Evolutionary conservation across 2,888 invertebrate genomes (phyloP), one percentile per base, ranked within the genome.

Genomic region (Cataglyphis albicans): DNA sequence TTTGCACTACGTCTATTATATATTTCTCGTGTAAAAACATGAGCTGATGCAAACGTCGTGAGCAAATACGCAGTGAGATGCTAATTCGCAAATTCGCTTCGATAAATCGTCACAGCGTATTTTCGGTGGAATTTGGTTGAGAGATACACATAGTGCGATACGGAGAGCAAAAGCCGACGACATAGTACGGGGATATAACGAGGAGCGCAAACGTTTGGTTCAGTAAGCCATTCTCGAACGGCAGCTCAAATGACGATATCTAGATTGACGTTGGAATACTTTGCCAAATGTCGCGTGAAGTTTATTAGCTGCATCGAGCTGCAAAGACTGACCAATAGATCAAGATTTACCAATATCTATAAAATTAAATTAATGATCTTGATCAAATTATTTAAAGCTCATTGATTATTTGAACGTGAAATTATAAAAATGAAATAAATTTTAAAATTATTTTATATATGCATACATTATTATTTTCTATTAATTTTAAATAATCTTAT

Each of bases 1-100:
- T 59, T 41, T 44, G 61, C n/a, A 18, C 35, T 35, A 61, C 12
- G 35, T 68, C 4, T 57, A 64, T 81, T 32, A 52, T n/a, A 52
- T 52, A 35, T 25, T 35, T 48, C 35, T 61, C 12, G 25, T 55
- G 12, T 68, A 63, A 63, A 84, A 84, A 74, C 44, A 57, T 57
- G 64, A 73, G 44, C 44, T 32, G 68, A 82, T 83, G 82, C 84
- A 87, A 84, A 86, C 76, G 83, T 80, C 55, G 41, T 78, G 61
- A 82, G 88, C 85, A 90, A 90, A 90, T 85, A 65, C 68, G 78
- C n/a, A 64, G 75, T 83, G 83, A 82, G 75, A 91, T 89, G 91
- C 90, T 93, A 92, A 93, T 93, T 92, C 91, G 90, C 85, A 84
- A 88, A 86, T 88, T 86, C 91, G 92, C 91, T 91, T 89, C 91